Evolutionary conservation across 2,113 vertebrate species (phyloP), one percentile per base, ranked within the genome.

Genomic region (Hystrix cristata): DNA sequence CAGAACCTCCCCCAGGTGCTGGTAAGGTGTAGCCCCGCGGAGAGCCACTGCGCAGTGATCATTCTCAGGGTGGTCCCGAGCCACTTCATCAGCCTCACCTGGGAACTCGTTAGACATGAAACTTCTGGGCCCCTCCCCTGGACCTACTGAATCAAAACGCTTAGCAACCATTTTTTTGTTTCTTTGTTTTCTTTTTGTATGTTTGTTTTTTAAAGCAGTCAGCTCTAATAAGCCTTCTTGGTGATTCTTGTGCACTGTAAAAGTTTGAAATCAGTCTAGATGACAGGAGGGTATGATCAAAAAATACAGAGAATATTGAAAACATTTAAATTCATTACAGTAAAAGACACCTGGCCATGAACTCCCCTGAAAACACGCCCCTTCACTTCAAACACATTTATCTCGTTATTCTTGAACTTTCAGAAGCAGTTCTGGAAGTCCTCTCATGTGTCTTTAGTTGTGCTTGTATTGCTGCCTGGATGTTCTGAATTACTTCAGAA

Each of bases 231-330:
- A 79, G 18, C 0, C 65, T 95, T 65, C 23, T 92, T 43, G 21
- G 21, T 82, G 43, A 82, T 46, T 91, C 79, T 95, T 51, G 57
- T 57, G 27, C 18, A n/a, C 1, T 31, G 59, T 69, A 3, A 9
- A 91, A 79, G 11, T 76, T 92, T 92, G 74, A 92, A 96, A 87
- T 23, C 78, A 94, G 69, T 55, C 74, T 71, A 65, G 19, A 67
- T 80, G 82, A 55, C n/a, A 78, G 51, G 31, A 25, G 51, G 43
- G 6, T 78, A 48, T 78, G 46, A 29, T 48, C 7, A 3, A 78
- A 78, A 51, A 78, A 48, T 78, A 29, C 72, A 78, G 46, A 51
- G 46, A 78, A 51, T 18, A 78, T 51, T 29, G 38, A 78, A 51
- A 48, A 78, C 7, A 51, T 51, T 51, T 51, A 29, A 78, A 16